Evolutionary conservation across 2,113 vertebrate genomes (phyloP).

Genomic region (Mustelus asterias): DNA sequence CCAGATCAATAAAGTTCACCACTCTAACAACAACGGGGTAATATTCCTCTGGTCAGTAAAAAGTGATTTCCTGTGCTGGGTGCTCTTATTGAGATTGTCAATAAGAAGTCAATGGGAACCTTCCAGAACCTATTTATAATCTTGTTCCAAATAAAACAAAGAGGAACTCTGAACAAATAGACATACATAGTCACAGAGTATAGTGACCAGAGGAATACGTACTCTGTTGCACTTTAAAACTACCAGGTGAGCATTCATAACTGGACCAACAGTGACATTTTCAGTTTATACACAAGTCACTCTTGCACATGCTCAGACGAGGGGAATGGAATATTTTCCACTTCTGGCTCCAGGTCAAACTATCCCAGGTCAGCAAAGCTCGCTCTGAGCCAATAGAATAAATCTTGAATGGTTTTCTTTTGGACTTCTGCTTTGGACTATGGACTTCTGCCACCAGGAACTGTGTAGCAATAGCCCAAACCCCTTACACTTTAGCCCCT

Average conservation of each 20-base stretch:
- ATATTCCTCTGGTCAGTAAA: not conserved
- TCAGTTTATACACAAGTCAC: not conserved
- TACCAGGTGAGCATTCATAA: not conserved
- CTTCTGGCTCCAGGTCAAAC: not conserved
- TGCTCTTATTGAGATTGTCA: not conserved
- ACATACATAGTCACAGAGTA: not conserved
- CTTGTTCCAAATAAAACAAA: not conserved
- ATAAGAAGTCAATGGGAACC: not conserved
- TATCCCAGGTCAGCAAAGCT: not conserved
- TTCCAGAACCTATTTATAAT: not conserved
- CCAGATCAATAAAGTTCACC: not conserved
- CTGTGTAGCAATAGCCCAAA: not conserved
- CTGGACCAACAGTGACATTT: not conserved
- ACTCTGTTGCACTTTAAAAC: not conserved
- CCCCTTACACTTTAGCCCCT: not conserved
- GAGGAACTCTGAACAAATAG: not conserved
- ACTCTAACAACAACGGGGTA: not conserved
- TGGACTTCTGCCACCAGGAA: not conserved
- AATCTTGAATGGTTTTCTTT: not conserved
- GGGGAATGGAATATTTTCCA: conserved; percentile 5
- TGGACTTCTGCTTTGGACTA: too few species aligned
- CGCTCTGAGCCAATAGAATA: not conserved
- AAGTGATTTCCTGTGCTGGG: not conserved
- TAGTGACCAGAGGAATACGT: not conserved
- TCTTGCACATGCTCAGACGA: not conserved